Percentiles rank a stretch among this genome's conserved stretches.
phyloP scores from a whole-genome alignment of 2,113 vertebrate species.

The Notiomystis cincta region DNA sequence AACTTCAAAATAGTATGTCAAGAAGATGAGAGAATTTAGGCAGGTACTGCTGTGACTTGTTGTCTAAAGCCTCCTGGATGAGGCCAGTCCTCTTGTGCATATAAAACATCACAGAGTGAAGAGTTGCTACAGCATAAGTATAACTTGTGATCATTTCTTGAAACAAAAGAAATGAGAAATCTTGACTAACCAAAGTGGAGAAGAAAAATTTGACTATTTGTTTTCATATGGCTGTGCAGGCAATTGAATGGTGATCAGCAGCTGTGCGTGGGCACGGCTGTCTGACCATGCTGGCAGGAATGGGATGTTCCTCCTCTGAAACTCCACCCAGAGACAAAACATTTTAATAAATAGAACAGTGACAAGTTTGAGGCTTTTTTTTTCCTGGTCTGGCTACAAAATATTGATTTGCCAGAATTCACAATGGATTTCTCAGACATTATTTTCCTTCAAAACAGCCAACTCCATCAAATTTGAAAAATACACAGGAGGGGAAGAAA shows the following conservation, averaged over 20 bases:
- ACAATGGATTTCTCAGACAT: not conserved
- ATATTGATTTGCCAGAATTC: not conserved
- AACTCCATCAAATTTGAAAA: not conserved
- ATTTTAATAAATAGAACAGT: not conserved
- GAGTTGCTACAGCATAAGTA: not conserved
- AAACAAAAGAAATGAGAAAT: not conserved
- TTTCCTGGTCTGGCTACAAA: not conserved
- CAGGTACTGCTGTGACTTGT: not conserved
- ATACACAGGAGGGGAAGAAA: not conserved
- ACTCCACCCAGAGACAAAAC: not conserved
- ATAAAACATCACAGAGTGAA: not conserved
- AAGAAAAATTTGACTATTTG: not conserved
- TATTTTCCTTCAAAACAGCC: not conserved
- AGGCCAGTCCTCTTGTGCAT: not conserved
- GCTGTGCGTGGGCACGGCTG: not conserved
- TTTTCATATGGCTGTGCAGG: not conserved
- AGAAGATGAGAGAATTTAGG: not conserved
- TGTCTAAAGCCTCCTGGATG: not conserved
- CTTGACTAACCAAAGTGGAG: not conserved
- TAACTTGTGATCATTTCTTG: not conserved
- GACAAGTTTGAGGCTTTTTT: not conserved
- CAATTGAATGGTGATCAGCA: not conserved
- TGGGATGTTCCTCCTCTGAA: not conserved
- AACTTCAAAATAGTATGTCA: not conserved
- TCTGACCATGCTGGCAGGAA: not conserved